Conservation (phyloP, 2,113 vertebrate genomes). For the Syngnathus floridae region DNA sequence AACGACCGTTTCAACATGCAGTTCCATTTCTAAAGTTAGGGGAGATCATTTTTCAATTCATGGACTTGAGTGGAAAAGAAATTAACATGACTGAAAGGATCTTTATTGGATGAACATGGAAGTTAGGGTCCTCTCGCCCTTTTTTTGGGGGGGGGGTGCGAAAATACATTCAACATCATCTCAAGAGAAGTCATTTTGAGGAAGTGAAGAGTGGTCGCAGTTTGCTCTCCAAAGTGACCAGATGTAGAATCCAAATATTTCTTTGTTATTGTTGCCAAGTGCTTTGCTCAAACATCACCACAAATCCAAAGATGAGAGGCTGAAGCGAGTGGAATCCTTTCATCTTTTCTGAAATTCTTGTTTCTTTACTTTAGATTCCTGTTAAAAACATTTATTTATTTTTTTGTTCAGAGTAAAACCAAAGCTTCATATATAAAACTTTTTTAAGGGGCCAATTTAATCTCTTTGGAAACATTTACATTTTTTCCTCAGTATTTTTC, state of each 20-base stretch:
- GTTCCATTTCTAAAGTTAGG: not conserved
- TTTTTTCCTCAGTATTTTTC: conserved; percentile 33
- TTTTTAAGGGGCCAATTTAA: conserved; percentile 51
- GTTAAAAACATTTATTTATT: conserved; percentile 26
- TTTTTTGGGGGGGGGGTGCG: conserved; percentile 17
- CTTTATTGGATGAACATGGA: conserved; percentile 79
- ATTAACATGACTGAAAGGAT: conserved; percentile 66
- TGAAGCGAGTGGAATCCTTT: conserved; percentile 10
- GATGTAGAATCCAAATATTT: conserved; percentile 39
- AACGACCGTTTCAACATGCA: too few relatives aligned
- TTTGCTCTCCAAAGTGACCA: conserved; percentile 32
- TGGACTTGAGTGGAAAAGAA: not conserved
- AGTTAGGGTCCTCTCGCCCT: conserved; percentile 59
- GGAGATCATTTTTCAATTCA: not conserved
- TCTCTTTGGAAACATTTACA: conserved; percentile 74
- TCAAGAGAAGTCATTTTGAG: conserved; percentile 42
- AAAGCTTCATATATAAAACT: conserved; percentile 43
- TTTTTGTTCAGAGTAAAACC: conserved; percentile 43
- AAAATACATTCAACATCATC: conserved; percentile 73
- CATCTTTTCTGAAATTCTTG: conserved; percentile 1
- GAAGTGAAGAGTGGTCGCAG: conserved; percentile 45
- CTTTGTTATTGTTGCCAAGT: conserved; percentile 64
- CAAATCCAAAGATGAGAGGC: conserved; percentile 33
- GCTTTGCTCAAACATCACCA: conserved; percentile 64
- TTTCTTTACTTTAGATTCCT: conserved; percentile 20